Conservation (phyloP, 2,888 invertebrate species). For the Caenorhabditis sp. region DNA sequence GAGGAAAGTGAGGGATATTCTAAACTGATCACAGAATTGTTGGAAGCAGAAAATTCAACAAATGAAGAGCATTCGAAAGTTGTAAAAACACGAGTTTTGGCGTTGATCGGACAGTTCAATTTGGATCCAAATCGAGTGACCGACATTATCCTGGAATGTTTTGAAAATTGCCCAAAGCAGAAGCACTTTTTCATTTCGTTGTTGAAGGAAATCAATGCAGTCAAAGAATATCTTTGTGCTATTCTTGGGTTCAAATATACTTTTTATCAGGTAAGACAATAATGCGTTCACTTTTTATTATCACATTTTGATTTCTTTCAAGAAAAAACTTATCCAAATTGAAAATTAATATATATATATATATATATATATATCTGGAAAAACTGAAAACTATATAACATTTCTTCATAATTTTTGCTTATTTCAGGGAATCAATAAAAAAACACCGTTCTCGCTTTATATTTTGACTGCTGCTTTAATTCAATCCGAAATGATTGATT, state of each 20-base stretch:
- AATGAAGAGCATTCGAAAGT: slow-evolving; percentile 17
- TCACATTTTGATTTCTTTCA: too few species aligned
- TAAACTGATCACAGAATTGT: slow-evolving; percentile 76
- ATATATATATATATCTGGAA: too few species aligned
- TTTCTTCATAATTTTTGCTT: too few species aligned
- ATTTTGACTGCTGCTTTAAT: slow-evolving; percentile 87
- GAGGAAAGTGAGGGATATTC: slow-evolving; percentile 99
- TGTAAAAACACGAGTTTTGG: slow-evolving; percentile 45
- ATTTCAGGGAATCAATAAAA: slow-evolving; percentile 30
- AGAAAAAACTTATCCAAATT: too few species aligned
- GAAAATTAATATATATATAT: too few species aligned
- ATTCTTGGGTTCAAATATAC: slow-evolving; percentile 89
- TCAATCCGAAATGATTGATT: slow-evolving; percentile 84
- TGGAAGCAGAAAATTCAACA: slow-evolving; percentile 38
- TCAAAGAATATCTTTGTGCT: slow-evolving; percentile 78
- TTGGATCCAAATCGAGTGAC: slow-evolving; percentile 87
- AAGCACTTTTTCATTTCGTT: slow-evolving; percentile 81
- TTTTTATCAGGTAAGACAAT: slow-evolving; percentile 73
- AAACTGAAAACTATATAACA: too few species aligned
- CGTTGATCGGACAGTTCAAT: slow-evolving; percentile 84
- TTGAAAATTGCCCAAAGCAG: slow-evolving; percentile 79
- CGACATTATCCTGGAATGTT: slow-evolving; percentile 93
- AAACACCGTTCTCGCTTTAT: slow-evolving; percentile 78
- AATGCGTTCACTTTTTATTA: background rate
- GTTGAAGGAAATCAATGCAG: slow-evolving; percentile 86